Percentiles rank a stretch among this genome's conserved stretches.
Evolutionary conservation across 2,888 invertebrate genomes (phyloP).

Genomic region (Latrodectus elegans): DNA sequence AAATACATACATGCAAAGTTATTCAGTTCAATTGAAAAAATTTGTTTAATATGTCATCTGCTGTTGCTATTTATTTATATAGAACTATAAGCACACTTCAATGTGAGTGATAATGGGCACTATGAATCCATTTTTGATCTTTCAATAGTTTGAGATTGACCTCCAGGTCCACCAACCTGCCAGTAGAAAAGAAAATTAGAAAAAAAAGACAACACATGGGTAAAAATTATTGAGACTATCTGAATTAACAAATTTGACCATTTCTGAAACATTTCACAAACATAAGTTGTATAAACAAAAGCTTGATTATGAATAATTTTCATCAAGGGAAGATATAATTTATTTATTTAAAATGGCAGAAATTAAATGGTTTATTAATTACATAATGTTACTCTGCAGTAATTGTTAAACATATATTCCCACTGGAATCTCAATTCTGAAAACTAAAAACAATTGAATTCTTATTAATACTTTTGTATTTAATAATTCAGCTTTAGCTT

Average conservation of each 20-base stretch:
- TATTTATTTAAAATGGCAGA: not conserved
- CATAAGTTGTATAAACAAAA: not conserved
- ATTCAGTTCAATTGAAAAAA: not conserved
- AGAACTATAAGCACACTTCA: not conserved
- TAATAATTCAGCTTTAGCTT: too few species aligned
- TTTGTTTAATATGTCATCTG: not conserved
- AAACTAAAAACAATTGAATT: too few species aligned
- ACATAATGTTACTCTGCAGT: too few species aligned
- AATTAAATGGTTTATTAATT: not conserved
- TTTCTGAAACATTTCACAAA: not conserved
- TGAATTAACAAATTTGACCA: not conserved
- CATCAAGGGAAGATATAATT: not conserved
- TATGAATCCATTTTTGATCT: conserved; percentile 62
- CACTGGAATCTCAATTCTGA: too few species aligned
- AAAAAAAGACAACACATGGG: too few species aligned
- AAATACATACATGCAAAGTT: not conserved
- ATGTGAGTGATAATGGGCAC: not conserved
- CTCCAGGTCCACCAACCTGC: conserved; percentile 64
- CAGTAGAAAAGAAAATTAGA: not conserved
- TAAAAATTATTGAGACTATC: not conserved
- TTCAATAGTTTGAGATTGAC: conserved; percentile 59
- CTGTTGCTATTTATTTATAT: conserved; percentile 4
- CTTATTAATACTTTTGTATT: too few species aligned
- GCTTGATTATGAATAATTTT: not conserved
- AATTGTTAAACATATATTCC: too few species aligned